Evolutionary conservation across 2,888 invertebrate species (phyloP), one percentile per base, ranked within the genome.

Genomic region (Mythimna ferrago): DNA sequence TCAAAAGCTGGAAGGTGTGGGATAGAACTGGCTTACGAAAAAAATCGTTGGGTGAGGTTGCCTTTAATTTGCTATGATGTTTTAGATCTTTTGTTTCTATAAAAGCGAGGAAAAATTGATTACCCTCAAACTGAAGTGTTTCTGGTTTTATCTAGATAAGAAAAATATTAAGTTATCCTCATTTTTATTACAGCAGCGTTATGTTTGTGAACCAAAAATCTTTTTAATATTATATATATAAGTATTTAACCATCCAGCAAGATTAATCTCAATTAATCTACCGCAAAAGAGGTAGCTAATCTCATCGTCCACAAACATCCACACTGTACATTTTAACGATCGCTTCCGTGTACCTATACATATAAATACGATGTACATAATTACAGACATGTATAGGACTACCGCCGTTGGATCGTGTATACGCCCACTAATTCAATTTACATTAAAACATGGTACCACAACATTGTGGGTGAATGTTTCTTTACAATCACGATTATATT

Each of bases 391-490:
- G 19, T 78, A 35, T 62, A 56, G 86, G 79, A 83, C 74, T 69
- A 62, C 76, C 79, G 81, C 85, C 85, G 81, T 85, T 82, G 76
- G 83, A 73, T 81, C 84, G 83, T 76, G 86, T 88, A 88, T 91
- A 92, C 94, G 94, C 94, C 94, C 91, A 91, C 92, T 94, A 93
- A 94, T 94, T 94, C 90, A 94, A 94, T 95, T 94, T 93, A 94
- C 93, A 93, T 93, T 89, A 90, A 84, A 82, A 83, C 76, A 81
- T 88, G 83, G 87, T 51, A 80, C 62, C 65, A 89, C 87, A 92
- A 88, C 81, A 74, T 73, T 80, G 76, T 6, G 44, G 21, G 76
- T 76, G 85, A 80, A 89, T 88, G 80, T 79, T 80, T 54, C 63
- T 76, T 66, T 21, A 57, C 53, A 41, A 56, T 63, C 32, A 38